Percentiles rank a stretch among this genome's conserved stretches.
Evolutionary conservation across 2,113 vertebrate genomes (phyloP).

Genomic region (Forbesichthys papilliferus): DNA sequence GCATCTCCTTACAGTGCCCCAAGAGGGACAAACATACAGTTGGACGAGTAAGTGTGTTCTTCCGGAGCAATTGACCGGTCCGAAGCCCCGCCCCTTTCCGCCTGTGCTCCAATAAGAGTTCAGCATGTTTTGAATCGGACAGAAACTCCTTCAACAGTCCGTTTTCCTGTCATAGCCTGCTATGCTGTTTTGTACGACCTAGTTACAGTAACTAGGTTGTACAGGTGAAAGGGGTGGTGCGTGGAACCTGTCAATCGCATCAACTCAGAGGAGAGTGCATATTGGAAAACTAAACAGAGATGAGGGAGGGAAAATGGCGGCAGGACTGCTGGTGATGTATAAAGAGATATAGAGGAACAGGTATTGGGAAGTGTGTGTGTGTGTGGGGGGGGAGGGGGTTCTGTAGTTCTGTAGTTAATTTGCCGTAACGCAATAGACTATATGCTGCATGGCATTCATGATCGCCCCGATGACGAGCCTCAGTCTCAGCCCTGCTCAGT

Average conservation of each 20-base stretch:
- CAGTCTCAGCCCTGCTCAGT: slow-evolving; percentile 6
- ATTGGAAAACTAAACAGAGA: not conserved
- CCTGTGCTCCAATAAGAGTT: too few relatives aligned
- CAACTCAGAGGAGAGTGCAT: not conserved
- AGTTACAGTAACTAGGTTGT: too few relatives aligned
- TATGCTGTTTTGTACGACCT: too few relatives aligned
- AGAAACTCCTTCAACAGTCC: not conserved
- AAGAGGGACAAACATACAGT: slow-evolving; percentile 31
- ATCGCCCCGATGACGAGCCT: slow-evolving; percentile 9
- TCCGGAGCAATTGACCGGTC: not conserved
- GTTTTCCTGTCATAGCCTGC: too few relatives aligned
- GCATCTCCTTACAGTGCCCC: slow-evolving; percentile 51
- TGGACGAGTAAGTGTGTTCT: not conserved
- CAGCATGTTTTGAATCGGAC: too few relatives aligned
- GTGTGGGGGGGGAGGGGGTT: slow-evolving; percentile 20
- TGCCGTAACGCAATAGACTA: slow-evolving; percentile 59
- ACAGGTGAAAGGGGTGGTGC: too few relatives aligned
- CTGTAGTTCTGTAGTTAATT: slow-evolving; percentile 49
- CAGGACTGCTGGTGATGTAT: not conserved
- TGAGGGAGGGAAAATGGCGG: not conserved
- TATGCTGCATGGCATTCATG: slow-evolving; percentile 61
- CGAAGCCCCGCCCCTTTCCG: too few relatives aligned
- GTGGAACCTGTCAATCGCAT: not conserved
- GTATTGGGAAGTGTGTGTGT: slow-evolving; percentile 18
- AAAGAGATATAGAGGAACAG: slow-evolving; percentile 11